These are phyloP conservation scores for Hofmannophila pseudospretella DNA, from an alignment of 2,888 invertebrate species.

Conservation along the genomic window DNA sequence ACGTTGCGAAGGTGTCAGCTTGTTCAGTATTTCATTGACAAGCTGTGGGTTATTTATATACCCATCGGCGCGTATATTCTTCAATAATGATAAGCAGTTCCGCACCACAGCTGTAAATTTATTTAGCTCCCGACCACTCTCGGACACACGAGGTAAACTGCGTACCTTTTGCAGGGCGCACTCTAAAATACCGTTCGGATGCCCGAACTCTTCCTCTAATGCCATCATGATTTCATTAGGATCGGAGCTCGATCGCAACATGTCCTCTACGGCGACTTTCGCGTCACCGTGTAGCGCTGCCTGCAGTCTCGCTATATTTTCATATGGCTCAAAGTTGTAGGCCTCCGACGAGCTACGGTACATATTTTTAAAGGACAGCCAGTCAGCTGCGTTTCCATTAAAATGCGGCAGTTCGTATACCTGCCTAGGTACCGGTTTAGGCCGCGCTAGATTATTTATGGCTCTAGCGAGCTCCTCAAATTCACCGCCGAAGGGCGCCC, in stretches of 20 bases:
- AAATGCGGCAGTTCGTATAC: not conserved
- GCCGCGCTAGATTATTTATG: too few species aligned
- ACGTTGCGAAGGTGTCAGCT: not conserved
- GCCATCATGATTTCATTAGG: not conserved
- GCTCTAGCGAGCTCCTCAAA: too few species aligned
- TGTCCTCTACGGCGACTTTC: not conserved
- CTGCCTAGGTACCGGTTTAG: not conserved
- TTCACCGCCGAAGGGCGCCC: too few species aligned
- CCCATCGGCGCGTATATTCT: not conserved
- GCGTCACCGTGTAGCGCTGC: not conserved
- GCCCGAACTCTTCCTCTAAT: not conserved
- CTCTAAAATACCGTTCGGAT: not conserved
- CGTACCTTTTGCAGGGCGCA: not conserved
- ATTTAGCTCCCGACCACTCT: not conserved
- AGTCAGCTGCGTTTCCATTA: not conserved
- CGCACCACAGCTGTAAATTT: not conserved
- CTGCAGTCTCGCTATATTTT: not conserved
- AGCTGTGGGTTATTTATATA: not conserved
- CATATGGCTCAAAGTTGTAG: not conserved
- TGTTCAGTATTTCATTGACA: not conserved
- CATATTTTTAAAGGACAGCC: not conserved
- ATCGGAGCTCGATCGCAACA: not conserved
- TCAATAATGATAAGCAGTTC: not conserved
- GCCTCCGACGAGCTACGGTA: not conserved
- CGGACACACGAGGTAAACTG: not conserved